These are phyloP conservation scores for Alfaro cultratus DNA, from an alignment of 2,797 vertebrate species.

Conservation along the genomic window DNA sequence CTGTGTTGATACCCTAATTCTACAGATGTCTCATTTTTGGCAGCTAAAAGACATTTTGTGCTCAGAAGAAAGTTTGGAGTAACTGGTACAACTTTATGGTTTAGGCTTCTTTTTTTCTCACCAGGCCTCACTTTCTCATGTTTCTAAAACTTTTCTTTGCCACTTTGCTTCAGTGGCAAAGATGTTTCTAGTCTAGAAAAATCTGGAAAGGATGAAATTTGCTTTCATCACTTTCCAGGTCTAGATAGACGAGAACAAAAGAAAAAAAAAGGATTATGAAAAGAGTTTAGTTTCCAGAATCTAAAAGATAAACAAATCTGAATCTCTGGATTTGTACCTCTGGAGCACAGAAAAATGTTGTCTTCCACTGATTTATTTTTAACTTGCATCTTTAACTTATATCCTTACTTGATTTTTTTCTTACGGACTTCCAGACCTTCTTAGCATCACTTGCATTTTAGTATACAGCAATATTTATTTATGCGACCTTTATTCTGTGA, in stretches of 20 bases:
- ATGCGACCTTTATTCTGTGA: not conserved
- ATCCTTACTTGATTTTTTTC: not conserved
- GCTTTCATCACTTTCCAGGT: not conserved
- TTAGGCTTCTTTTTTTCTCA: constrained; percentile 78
- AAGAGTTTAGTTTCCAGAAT: not conserved
- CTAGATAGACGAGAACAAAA: not conserved
- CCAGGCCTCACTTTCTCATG: constrained; percentile 39
- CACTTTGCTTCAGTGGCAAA: constrained; percentile 9
- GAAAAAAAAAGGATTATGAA: not conserved
- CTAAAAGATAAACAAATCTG: not conserved
- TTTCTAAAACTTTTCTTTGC: constrained; percentile 36
- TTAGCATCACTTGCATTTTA: constrained; percentile 1
- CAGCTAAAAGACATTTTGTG: constrained; percentile 64
- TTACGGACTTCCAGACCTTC: constrained; percentile 28
- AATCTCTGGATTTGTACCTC: not conserved
- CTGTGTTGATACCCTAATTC: constrained; percentile 40
- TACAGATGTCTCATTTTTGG: constrained; percentile 31
- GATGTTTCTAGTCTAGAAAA: too few species aligned
- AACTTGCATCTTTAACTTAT: not conserved
- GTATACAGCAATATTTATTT: not conserved
- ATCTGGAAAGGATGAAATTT: not conserved
- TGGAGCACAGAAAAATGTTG: not conserved
- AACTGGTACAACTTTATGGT: constrained; percentile 77
- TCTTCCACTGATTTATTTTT: not conserved
- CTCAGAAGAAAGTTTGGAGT: constrained; percentile 69